Conservation (phyloP, 35 echinoderm and acorn worm species). For the Apostichopus parvimensis region DNA sequence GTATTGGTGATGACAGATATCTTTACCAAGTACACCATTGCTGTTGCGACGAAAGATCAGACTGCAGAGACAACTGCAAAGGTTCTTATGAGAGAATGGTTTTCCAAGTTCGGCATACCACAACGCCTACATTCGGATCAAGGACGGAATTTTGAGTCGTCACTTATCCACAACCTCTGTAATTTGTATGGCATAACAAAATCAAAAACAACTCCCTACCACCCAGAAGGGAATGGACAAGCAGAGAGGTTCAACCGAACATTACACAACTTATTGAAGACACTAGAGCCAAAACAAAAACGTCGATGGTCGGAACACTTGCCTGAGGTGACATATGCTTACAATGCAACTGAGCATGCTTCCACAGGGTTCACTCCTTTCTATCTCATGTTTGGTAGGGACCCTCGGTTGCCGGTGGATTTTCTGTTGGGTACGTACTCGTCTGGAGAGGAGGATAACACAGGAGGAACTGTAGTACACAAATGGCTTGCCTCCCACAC, state of each 20-base stretch:
- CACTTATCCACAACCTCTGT: neutral
- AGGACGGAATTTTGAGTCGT: neutral
- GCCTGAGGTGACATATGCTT: slow-evolving; percentile 20
- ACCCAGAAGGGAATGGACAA: neutral
- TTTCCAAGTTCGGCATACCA: neutral
- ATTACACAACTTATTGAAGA: slow-evolving; percentile 14
- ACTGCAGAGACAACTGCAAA: neutral
- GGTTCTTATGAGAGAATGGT: neutral
- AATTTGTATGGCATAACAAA: neutral
- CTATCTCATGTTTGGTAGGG: slow-evolving; percentile 53
- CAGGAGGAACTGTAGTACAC: neutral
- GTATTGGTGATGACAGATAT: neutral
- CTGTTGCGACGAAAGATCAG: neutral
- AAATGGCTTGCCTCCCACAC: slow-evolving; percentile 3
- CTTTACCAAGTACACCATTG: neutral
- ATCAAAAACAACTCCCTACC: neutral
- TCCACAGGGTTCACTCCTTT: slow-evolving; percentile 54
- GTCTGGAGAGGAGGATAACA: neutral
- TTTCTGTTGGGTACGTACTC: neutral
- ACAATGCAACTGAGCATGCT: slow-evolving; percentile 39
- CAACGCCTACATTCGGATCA: neutral
- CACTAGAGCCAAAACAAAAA: too few species aligned
- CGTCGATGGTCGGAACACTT: slow-evolving; percentile 56
- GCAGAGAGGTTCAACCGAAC: slow-evolving; percentile 52
- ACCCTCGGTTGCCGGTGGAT: slow-evolving; percentile 37